Evolutionary conservation across 2,113 vertebrate species (phyloP), one percentile per base, ranked within the genome.

Genomic region (Chionodraco myersi): DNA sequence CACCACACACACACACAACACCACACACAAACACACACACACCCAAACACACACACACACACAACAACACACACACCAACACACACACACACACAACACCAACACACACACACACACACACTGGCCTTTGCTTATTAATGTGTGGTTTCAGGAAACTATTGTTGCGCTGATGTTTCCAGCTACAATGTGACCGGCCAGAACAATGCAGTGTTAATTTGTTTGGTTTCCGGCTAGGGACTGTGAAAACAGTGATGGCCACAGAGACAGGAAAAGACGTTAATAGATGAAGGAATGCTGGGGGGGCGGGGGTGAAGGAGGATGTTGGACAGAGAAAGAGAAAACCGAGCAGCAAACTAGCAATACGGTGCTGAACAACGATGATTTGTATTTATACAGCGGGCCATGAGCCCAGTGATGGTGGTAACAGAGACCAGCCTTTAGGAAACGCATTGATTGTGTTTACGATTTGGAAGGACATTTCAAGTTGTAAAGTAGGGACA

Each of bases 171-270:
- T 92, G 84, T 89, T 92, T 90, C 91, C 89, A 90, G 85, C 85
- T 81, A 68, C 80, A 88, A 88, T 83, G 81, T 66, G 74, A 87
- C 63, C 36, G 49, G 49, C 51, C 60, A 67, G 89, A 92, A 92
- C 92, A 93, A 92, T 93, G 86, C 65, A 53, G 68, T 71, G 85
- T 88, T 92, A 89, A 90, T 91, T 86, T 93, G 84, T 92, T 88
- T 92, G 86, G 86, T 91, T 93, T 93, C 90, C 83, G 68, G 61
- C 41, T 0, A 64, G 81, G 56, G 82, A 83, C 88, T 91, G 90
- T 75, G 54, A 92, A 89, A 91, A 93, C 90, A 90, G 77, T 61
- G 86, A 90, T 89, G 88, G 80, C 75, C 81, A 75, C 80, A 75
- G 72, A 82, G 86, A 85, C 90, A 91, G 92, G 89, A 93, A 91